phyloP scores from a whole-genome alignment of 2,888 invertebrate genomes.

The Harpagoxenus sublaevis region DNA sequence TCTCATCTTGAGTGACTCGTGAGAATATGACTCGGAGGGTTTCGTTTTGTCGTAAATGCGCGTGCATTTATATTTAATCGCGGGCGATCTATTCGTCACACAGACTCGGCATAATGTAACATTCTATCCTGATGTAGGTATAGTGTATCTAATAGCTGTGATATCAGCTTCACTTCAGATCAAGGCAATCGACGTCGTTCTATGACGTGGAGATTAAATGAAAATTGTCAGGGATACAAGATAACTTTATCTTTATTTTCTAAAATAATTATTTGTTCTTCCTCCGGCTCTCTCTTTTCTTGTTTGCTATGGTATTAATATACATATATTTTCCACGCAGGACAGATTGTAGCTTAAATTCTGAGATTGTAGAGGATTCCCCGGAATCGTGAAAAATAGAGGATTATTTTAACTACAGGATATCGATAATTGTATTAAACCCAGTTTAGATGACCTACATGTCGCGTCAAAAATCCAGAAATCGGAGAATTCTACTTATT shows the following conservation, averaged over 20 bases:
- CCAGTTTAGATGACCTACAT: background rate
- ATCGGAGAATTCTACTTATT: background rate
- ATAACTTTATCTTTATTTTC: background rate
- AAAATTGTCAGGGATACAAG: background rate
- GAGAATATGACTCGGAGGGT: conserved; percentile 2
- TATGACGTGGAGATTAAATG: conserved; percentile 12
- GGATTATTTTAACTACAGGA: too few species aligned
- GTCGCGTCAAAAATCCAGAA: background rate
- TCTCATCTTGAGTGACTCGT: conserved; percentile 23
- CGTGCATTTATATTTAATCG: conserved; percentile 34
- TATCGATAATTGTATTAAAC: background rate
- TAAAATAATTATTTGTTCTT: background rate
- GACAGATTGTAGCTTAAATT: background rate
- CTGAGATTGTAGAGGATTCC: background rate
- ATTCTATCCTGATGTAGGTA: background rate
- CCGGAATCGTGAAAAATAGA: background rate
- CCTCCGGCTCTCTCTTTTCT: background rate
- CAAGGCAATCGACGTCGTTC: conserved; percentile 11
- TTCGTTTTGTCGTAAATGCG: conserved; percentile 17
- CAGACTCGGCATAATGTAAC: conserved; percentile 14
- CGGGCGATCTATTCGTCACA: conserved; percentile 15
- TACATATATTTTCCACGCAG: background rate
- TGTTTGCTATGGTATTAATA: background rate
- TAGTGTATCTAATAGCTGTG: conserved; percentile 27
- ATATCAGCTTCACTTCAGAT: conserved; percentile 23